Percentiles rank a stretch among this genome's conserved stretches.
Conservation (phyloP, 2,113 vertebrate species). For the Eudorcas thomsonii region DNA sequence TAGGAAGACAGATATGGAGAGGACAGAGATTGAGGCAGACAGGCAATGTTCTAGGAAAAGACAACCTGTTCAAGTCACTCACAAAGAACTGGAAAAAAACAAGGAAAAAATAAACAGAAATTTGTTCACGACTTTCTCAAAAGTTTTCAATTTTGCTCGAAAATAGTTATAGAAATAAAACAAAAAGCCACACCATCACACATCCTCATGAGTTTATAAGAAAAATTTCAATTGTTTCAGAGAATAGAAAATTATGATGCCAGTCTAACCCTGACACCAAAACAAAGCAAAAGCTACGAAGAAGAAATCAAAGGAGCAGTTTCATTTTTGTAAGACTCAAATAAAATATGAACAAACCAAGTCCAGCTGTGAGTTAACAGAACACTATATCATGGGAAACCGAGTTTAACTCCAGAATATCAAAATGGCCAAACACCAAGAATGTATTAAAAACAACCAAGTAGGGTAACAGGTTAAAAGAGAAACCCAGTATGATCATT, state of each 20-base stretch:
- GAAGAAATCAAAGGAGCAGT: neutral
- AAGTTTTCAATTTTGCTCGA: neutral
- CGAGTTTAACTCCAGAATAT: neutral
- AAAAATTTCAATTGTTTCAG: neutral
- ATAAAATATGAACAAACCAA: conserved; percentile 27
- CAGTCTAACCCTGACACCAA: neutral
- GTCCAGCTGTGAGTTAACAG: neutral
- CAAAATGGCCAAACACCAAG: neutral
- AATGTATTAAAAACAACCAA: neutral
- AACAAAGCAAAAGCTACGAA: neutral
- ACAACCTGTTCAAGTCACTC: neutral
- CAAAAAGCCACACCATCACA: neutral
- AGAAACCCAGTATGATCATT: neutral
- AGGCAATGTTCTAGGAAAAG: neutral
- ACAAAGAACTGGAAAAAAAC: neutral
- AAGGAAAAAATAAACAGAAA: neutral
- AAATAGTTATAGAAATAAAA: neutral
- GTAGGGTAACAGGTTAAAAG: neutral
- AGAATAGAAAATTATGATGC: neutral
- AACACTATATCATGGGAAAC: neutral
- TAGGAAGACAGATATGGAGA: neutral
- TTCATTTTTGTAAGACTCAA: neutral
- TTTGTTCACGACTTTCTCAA: neutral
- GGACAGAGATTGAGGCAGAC: neutral
- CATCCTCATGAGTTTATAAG: neutral